Percentiles rank a stretch among this genome's conserved stretches.
Conservation (phyloP, 2,888 invertebrate genomes). For the Hanleya hanleyi region DNA sequence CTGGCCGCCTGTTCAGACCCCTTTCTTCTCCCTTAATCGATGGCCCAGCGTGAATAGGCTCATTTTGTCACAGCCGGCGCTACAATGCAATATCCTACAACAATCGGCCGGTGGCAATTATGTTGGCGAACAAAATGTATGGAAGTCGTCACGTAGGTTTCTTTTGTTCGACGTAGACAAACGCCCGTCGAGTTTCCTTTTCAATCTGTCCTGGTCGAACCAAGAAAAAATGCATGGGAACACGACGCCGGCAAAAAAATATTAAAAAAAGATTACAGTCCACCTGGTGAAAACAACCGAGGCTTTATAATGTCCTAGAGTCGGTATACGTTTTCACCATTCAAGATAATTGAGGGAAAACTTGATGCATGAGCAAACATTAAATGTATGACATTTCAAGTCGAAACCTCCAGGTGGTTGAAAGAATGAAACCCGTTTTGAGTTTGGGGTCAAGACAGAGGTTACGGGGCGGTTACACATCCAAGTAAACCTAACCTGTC, state of each 20-base stretch:
- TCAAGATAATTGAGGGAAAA: no score
- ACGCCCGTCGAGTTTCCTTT: background rate
- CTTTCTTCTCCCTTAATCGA: slow-evolving; percentile 8
- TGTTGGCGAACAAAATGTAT: background rate
- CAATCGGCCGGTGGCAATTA: slow-evolving; percentile 8
- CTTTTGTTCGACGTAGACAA: background rate
- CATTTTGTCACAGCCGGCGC: slow-evolving; percentile 12
- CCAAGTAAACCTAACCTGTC: no score
- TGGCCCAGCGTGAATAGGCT: slow-evolving; percentile 7
- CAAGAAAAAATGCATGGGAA: slow-evolving; percentile 4
- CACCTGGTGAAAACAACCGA: no score
- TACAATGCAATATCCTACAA: slow-evolving; percentile 11
- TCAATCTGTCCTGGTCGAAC: background rate
- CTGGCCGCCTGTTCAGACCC: background rate
- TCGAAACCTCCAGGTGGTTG: no score
- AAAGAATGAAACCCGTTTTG: no score
- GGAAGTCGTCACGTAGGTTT: background rate
- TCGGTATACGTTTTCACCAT: no score
- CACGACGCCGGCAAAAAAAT: background rate
- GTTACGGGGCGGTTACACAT: no score
- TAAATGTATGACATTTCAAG: no score
- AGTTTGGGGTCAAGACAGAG: no score
- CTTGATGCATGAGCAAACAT: background rate
- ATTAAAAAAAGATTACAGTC: no score
- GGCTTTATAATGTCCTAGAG: no score